Evolutionary conservation across 2,797 vertebrate genomes (phyloP), one percentile per base, ranked within the genome.

Genomic region (Sebastes cheni): DNA sequence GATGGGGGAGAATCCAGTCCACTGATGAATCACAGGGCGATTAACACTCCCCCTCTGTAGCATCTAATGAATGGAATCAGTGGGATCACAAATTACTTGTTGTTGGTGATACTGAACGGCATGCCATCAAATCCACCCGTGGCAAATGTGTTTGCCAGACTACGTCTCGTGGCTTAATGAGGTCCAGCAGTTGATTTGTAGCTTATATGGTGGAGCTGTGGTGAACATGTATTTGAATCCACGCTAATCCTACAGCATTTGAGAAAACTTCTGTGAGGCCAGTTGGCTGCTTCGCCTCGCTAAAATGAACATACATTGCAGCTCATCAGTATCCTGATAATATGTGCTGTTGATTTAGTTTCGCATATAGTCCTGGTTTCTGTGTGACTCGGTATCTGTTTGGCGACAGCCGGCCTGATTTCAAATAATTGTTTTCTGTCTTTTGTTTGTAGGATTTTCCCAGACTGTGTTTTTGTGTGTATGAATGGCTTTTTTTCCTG

Each of bases 21-120:
- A 72, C 75, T 80, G 82, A 91, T 93, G 80, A 92, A 91, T 89
- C 81, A 67, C 77, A 85, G 4, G 27, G 23, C 32, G 52, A 90
- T 89, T 87, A 89, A 82, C 85, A 54, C 75, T 72, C 68, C 69
- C 42, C 65, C 73, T 85, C 61, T 56, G n/a, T 79, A 65, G 39
- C 62, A 59, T 70, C 78, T 84, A 89, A 89, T 85, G 72, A 84
- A 88, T 77, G 64, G 79, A 84, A 89, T 84, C 79, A 77, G 42
- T 67, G 8, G 55, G 61, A 86, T 89, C 75, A 60, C 69, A 88
- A 86, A 88, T 75, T 34, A 69, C 74, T 86, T 88, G 80, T 85
- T 88, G 80, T 69, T 87, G 77, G 71, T 86, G 80, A 72, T 64
- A 70, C 70, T 71, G 79, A 81, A 74, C 52, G 20, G 42, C 39